A percentile compares a stretch with the other conserved stretches of the same genome.
Evolutionary conservation across 2,888 invertebrate species (phyloP).

Genomic region (Protula sp.): DNA sequence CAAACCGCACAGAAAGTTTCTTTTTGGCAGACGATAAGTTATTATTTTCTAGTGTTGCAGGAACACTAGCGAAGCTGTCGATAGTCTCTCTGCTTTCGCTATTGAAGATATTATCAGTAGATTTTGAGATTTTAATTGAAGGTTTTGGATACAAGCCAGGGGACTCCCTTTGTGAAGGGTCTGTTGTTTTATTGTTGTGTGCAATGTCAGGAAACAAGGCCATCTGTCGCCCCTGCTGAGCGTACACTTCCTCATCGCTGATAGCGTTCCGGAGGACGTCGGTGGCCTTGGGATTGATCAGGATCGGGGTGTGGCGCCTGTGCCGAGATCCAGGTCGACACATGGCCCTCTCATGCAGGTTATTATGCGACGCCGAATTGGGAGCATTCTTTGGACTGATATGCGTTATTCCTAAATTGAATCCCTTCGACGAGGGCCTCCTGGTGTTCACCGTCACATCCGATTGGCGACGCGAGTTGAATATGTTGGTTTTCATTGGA

Average conservation of each 20-base stretch:
- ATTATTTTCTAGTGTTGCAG: neutral
- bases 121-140: neutral
- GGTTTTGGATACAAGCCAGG: neutral
- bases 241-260: neutral
- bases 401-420: neutral
- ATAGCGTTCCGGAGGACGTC: neutral
- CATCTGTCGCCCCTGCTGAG: neutral
- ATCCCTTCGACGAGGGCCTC: neutral
- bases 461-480: neutral
- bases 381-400: neutral
- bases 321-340: neutral
- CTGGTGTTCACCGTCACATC: neutral
- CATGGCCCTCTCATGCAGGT: neutral
- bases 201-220: neutral
- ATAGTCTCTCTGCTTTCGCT: neutral
- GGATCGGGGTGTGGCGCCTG: too few relatives aligned
- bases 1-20: slow-evolving; percentile 1
- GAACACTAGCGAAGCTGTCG: neutral
- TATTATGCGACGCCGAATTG: neutral
- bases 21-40: neutral
- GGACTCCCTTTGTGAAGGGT: neutral
- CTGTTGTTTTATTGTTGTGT: neutral
- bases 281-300: neutral
- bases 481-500: neutral
- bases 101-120: neutral